Conservation (phyloP, 2,113 vertebrate genomes). For the Eubucco bourcierii region DNA sequence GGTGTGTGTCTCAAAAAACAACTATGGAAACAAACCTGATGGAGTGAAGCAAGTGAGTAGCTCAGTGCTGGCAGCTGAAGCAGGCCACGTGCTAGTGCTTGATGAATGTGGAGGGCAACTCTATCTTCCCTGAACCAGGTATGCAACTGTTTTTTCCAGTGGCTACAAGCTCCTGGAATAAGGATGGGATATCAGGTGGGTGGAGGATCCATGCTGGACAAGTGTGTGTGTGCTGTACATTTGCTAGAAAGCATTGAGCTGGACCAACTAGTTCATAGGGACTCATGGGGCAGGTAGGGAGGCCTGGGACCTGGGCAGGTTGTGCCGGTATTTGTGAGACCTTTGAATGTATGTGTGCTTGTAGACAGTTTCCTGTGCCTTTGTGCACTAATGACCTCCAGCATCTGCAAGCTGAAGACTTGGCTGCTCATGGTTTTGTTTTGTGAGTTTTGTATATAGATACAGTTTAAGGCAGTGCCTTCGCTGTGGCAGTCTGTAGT, state of each 20-base stretch:
- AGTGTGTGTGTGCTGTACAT: neutral
- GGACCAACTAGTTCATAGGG: too few species aligned
- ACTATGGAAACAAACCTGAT: too few species aligned
- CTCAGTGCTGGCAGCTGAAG: fast-evolving
- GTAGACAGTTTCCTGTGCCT: fast-evolving
- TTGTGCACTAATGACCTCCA: neutral
- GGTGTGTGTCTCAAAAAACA: neutral
- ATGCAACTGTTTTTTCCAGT: fast-evolving
- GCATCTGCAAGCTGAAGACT: neutral
- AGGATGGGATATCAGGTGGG: neutral
- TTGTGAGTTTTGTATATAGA: neutral
- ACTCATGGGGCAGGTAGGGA: neutral
- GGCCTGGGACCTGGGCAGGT: neutral
- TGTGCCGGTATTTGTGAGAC: neutral
- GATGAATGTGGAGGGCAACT: neutral
- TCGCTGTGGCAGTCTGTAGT: too few species aligned
- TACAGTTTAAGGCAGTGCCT: neutral
- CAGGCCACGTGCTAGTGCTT: neutral
- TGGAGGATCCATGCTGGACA: neutral
- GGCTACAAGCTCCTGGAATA: neutral
- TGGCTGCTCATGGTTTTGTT: neutral
- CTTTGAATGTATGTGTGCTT: fast-evolving
- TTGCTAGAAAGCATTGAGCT: too few species aligned
- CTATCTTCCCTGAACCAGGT: neutral
- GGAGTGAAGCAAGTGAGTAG: neutral